phyloP scores from a whole-genome alignment of 2,797 vertebrate species.

The Scolopax rusticola region DNA sequence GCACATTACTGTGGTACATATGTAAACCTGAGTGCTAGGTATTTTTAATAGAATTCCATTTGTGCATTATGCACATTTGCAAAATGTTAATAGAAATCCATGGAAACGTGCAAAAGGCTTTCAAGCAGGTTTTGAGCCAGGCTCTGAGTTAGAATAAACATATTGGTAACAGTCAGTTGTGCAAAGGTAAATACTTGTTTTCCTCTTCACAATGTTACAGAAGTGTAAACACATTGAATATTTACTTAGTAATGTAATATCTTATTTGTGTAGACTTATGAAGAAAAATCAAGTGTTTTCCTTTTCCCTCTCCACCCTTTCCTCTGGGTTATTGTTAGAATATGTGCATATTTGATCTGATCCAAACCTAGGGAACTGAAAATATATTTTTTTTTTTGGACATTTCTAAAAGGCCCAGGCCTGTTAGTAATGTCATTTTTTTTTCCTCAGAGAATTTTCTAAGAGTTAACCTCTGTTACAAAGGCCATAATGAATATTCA shows the following conservation, averaged over 20 bases:
- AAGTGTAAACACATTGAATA: background rate
- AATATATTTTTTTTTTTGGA: background rate
- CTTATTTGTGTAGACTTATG: background rate
- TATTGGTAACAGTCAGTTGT: background rate
- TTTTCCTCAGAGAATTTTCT: background rate
- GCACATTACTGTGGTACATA: background rate
- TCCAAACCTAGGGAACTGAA: background rate
- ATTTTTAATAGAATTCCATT: background rate
- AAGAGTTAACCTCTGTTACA: background rate
- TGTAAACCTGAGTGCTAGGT: background rate
- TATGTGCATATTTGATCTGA: background rate
- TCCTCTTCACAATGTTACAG: background rate
- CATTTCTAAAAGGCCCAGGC: background rate
- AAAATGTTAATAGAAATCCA: background rate
- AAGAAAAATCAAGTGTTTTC: background rate
- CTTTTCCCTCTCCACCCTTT: slow-evolving; percentile 38
- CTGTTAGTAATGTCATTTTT: background rate
- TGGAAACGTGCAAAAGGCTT: background rate
- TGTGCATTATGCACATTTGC: background rate
- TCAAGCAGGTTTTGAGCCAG: background rate
- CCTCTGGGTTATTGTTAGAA: background rate
- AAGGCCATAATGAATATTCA: background rate
- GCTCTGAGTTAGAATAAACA: background rate
- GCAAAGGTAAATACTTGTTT: slow-evolving; percentile 16
- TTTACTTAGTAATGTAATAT: background rate